phyloP scores from a whole-genome alignment of 1,140 invertebrate species.

The Drosophila serrata region DNA sequence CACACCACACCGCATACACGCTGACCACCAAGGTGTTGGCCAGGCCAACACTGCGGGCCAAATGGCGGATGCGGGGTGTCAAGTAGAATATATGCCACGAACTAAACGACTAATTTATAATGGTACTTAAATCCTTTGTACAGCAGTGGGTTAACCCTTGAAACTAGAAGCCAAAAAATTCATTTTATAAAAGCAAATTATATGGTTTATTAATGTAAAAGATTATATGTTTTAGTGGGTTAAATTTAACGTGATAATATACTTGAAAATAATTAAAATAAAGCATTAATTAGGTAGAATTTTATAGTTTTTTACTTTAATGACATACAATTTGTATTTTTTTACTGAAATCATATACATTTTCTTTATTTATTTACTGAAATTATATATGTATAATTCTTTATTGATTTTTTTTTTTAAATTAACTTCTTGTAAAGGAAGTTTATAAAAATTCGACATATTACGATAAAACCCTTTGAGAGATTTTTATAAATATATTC shows the following conservation, averaged over 20 bases:
- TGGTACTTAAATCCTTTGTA: neutral
- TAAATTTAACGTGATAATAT: neutral
- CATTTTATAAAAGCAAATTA: neutral
- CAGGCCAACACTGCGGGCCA: slow-evolving; percentile 3
- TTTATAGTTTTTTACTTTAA: too few relatives aligned
- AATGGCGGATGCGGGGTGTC: neutral
- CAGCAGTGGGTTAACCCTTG: neutral
- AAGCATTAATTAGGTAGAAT: neutral
- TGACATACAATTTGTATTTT: neutral
- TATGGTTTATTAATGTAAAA: neutral
- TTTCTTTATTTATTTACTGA: neutral
- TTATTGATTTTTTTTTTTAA: neutral
- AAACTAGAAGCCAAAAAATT: neutral
- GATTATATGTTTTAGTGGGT: neutral
- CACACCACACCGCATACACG: neutral
- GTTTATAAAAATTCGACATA: neutral
- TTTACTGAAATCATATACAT: neutral
- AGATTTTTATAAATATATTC: neutral
- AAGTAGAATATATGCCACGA: neutral
- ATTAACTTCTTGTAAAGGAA: neutral
- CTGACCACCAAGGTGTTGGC: slow-evolving; percentile 17
- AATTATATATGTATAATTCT: too few relatives aligned
- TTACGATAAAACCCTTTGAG: neutral
- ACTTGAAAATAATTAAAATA: neutral
- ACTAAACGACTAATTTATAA: slow-evolving; percentile 16